Evolutionary conservation across 2,888 invertebrate genomes (phyloP), one percentile per base, ranked within the genome.

Genomic region (Thecophora atra): DNA sequence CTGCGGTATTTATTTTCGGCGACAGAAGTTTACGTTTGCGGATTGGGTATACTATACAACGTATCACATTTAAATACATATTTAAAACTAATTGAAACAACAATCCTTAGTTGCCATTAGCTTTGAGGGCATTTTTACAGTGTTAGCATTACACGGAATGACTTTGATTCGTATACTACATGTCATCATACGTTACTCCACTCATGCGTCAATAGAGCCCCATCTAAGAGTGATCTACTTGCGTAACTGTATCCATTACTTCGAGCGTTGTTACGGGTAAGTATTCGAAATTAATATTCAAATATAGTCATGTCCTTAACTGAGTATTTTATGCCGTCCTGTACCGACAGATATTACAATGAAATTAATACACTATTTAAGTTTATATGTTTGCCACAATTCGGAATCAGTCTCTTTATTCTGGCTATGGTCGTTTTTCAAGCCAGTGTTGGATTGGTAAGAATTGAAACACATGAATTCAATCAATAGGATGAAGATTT

Each of bases 351-450:
- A 44, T 75, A 72, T 60, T 73, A 71, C 24, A 30, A 60, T 24
- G 71, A 73, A 7, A 37, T 76, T n/a, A 75, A 76, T 66, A 47
- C 28, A 1, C 51, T 76, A 13, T 76, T 74, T 67, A 65, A 65
- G 13, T n/a, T 66, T 17, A 79, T 81, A 0, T 79, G 81, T 26
- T 68, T 80, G 0, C 77, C 81, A 0, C 80, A 82, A 26, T 81
- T 82, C 64, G 65, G 77, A 0, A 73, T 79, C 0, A 81, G 80
- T 68, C 79, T 78, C 47, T 73, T 83, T 17, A 72, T 82, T 4
- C 77, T 82, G 17, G 82, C 83, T 65, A 80, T 83, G 78, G 28
- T 82, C 54, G 77, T 81, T 0, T 82, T 81, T 65, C 80, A 80
- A 47, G 78, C 78, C 51, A 82, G 78, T 72, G 78, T 81, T 0